Evolutionary conservation across 2,797 vertebrate species (phyloP), one percentile per base, ranked within the genome.

Genomic region (Gobio occitaniae): DNA sequence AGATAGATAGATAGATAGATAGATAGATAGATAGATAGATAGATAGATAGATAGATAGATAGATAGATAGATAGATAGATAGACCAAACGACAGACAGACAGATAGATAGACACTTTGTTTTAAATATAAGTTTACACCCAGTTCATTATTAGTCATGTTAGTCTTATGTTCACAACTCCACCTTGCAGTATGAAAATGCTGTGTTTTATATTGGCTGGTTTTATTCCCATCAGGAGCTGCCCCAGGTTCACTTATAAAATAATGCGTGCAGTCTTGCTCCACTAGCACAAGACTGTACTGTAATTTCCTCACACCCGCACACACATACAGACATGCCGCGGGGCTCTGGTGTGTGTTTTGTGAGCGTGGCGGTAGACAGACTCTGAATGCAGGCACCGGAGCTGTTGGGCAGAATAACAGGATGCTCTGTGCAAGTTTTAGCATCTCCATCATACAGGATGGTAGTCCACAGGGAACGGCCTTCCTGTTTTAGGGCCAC

Each of bases 241-340:
- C 89, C 88, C 41, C 47, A 3, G 89, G 90, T 92, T 92, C 90
- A 94, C 83, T 87, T 87, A 68, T 86, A 89, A 88, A 85, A 84
- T 94, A 93, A 94, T 94, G 85, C 86, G 93, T 93, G 90, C 92
- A 85, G 90, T 87, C 71, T 84, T 78, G 50, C 90, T 89, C 87
- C 89, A 84, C 87, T 75, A 90, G 89, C 90, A 89, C 88, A 89
- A 89, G 86, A 85, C 87, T 86, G 66, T 89, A 87, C 88, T 91
- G 89, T 93, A 63, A 93, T 95, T 92, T 93, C 89, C 32, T 41
- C 29, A 70, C 78, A 80, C 12, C 19, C 11, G 1, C 19, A 56
- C 21, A 86, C 63, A 56, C 21, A 86, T n/a, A 48, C 13, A 21
- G 48, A 63, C 36, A 86, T 91, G 76, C 83, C 87, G 12, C 44